Evolutionary conservation across 2,113 vertebrate species (phyloP).

Genomic region (Ibidorhyncha struthersii): DNA sequence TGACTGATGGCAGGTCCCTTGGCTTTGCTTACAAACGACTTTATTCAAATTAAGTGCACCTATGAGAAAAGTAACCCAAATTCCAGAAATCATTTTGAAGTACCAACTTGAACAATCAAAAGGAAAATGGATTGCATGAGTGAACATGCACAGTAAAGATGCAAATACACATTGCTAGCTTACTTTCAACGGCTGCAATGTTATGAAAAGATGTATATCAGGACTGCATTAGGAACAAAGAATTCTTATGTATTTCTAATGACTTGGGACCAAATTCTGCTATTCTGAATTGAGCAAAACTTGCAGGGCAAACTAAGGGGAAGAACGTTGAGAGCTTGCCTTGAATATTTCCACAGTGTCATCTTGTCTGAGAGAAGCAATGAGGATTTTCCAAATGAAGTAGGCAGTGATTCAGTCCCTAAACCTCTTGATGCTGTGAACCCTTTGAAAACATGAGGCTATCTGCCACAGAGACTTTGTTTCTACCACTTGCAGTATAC

Average conservation of each 20-base stretch:
- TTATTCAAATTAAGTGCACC: background rate
- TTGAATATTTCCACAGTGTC: background rate
- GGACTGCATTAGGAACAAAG: background rate
- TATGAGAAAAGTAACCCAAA: background rate
- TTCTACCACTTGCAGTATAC: background rate
- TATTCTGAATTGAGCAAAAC: background rate
- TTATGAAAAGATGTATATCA: background rate
- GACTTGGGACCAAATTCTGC: background rate
- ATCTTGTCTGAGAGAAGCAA: background rate
- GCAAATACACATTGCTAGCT: background rate
- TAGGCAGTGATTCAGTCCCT: background rate
- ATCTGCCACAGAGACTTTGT: background rate
- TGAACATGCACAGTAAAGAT: background rate
- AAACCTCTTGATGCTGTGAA: constrained; percentile 8
- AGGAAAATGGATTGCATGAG: background rate
- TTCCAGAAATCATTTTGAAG: background rate
- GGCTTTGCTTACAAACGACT: background rate
- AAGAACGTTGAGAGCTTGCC: background rate
- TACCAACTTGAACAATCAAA: background rate
- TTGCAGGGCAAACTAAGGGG: background rate
- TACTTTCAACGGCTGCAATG: background rate
- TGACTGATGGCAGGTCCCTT: background rate
- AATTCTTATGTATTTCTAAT: background rate
- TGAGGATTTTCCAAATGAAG: background rate
- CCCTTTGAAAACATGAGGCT: background rate